These are phyloP conservation scores for Marmota monax DNA, from an alignment of 2,113 vertebrate species.

Conservation along the genomic window DNA sequence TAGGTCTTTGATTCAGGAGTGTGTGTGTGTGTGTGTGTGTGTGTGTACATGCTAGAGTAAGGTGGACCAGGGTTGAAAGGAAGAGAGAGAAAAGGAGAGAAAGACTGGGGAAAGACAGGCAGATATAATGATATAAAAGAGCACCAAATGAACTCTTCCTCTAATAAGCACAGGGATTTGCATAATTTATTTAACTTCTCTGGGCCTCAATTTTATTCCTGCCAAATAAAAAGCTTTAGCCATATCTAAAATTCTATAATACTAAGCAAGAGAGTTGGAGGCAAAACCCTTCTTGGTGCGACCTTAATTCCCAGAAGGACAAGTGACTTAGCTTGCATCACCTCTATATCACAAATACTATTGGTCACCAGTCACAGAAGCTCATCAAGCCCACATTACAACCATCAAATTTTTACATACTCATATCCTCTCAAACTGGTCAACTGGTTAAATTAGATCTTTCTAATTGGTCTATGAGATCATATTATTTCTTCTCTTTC, in stretches of 20 bases:
- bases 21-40: neutral
- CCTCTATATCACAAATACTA: neutral
- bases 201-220: neutral
- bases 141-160: neutral
- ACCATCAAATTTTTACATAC: neutral
- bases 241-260: neutral
- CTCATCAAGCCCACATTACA: neutral
- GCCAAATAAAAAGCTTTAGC: neutral
- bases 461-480: neutral
- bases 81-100: neutral
- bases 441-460: neutral
- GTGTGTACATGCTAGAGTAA: rapidly evolving
- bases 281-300: neutral
- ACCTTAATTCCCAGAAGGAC: neutral
- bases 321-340: neutral
- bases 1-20: neutral
- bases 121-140: neutral
- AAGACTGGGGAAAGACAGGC: neutral
- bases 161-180: neutral
- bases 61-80: neutral
- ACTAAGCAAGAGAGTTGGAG: neutral
- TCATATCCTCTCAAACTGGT: neutral
- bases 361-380: neutral
- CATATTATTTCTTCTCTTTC: neutral
- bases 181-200: neutral